Percentiles rank a stretch among this genome's conserved stretches.
phyloP scores from a whole-genome alignment of 2,888 invertebrate genomes.

The Trissolcus brochymenae region DNA sequence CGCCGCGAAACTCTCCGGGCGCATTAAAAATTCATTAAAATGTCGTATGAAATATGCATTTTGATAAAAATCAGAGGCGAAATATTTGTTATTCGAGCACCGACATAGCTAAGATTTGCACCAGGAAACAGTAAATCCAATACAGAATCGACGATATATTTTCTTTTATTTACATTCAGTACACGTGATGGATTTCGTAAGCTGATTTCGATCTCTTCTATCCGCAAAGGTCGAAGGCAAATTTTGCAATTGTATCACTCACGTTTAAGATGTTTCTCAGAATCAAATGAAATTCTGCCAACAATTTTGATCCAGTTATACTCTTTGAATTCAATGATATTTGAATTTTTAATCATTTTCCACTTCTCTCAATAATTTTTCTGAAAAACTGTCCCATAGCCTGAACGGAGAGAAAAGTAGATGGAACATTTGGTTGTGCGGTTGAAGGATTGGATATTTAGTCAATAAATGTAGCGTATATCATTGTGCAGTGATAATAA shows the following conservation, averaged over 20 bases:
- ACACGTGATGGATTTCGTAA: conserved; percentile 44
- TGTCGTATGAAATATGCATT: conserved; percentile 23
- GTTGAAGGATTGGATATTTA: not conserved
- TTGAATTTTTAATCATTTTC: not conserved
- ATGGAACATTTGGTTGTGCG: too few species aligned
- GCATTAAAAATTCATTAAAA: conserved; percentile 31
- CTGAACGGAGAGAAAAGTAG: too few species aligned
- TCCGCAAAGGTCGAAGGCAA: too few species aligned
- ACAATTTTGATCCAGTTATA: too few species aligned
- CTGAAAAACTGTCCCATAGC: not conserved
- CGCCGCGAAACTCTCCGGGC: conserved; percentile 9
- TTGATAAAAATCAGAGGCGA: conserved; percentile 32
- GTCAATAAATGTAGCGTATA: conserved; percentile 13
- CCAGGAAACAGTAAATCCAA: conserved; percentile 40
- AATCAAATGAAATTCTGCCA: too few species aligned
- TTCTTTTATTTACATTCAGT: conserved; percentile 42
- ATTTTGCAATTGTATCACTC: too few species aligned
- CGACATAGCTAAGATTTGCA: not conserved
- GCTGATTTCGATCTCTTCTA: conserved; percentile 3
- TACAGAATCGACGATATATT: conserved; percentile 25
- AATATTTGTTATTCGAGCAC: conserved; percentile 34
- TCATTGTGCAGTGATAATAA: conserved; percentile 14
- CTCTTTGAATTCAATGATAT: too few species aligned
- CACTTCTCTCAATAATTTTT: conserved; percentile 1
- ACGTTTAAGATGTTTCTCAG: too few species aligned